These are phyloP conservation scores for Platyscapa corneri DNA, from an alignment of 1,140 invertebrate species.

Conservation along the genomic window DNA sequence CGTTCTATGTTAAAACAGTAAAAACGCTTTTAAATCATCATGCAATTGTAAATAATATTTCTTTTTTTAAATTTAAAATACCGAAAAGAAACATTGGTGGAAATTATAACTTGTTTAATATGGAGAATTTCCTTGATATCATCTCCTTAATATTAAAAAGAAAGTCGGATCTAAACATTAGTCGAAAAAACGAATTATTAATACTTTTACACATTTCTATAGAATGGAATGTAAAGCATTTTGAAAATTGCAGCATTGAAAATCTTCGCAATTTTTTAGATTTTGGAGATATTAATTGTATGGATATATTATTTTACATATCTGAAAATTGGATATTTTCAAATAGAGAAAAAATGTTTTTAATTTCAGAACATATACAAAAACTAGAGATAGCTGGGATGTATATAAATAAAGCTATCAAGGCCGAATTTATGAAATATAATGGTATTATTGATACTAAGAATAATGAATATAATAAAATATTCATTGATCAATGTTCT, in stretches of 20 bases:
- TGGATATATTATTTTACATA: background rate
- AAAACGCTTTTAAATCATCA: conserved; percentile 11
- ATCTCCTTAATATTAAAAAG: no score
- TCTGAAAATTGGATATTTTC: conserved; percentile 7
- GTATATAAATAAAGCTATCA: background rate
- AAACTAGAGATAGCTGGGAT: conserved; percentile 37
- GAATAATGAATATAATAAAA: background rate
- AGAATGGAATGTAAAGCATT: conserved; percentile 19
- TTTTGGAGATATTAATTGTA: conserved; percentile 33
- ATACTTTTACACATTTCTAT: background rate
- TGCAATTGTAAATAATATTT: conserved; percentile 10
- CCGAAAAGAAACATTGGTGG: background rate
- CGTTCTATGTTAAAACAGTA: background rate
- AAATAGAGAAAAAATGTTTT: conserved; percentile 18
- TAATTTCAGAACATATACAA: conserved; percentile 32
- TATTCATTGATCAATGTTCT: background rate
- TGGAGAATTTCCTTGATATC: background rate
- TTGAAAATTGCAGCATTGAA: conserved; percentile 20
- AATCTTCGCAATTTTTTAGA: conserved; percentile 29
- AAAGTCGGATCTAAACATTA: no score
- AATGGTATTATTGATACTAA: background rate
- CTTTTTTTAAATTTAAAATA: conserved; percentile 29
- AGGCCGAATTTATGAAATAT: background rate
- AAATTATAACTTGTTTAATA: background rate
- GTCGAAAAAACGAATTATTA: conserved; percentile 25